phyloP scores from a whole-genome alignment of 2,888 invertebrate genomes.

The Drosophila ustulata region DNA sequence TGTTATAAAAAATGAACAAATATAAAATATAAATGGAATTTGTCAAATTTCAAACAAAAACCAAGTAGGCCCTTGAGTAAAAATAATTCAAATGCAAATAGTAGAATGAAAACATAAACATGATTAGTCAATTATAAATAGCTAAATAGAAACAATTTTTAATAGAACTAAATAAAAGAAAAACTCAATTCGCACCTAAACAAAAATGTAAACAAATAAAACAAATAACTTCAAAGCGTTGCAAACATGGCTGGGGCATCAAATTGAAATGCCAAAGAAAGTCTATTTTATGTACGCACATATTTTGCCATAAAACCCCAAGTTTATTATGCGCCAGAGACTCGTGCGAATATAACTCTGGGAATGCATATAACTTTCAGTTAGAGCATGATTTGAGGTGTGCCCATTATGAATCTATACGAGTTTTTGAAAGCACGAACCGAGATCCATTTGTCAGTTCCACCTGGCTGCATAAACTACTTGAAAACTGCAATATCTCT shows the following conservation, averaged over 20 bases:
- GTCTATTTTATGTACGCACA: background rate
- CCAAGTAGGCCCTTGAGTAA: too few species aligned
- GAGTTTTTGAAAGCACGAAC: background rate
- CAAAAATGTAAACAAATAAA: background rate
- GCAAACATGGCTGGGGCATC: background rate
- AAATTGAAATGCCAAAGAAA: background rate
- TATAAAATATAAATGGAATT: too few species aligned
- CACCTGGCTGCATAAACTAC: conserved; percentile 29
- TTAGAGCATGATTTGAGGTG: conserved; percentile 3
- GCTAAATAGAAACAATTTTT: too few species aligned
- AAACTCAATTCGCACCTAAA: background rate
- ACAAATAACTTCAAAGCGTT: background rate
- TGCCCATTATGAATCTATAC: background rate
- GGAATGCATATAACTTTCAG: background rate
- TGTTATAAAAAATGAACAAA: too few species aligned
- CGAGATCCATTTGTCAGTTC: conserved; percentile 28
- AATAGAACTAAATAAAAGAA: background rate
- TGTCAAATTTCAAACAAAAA: too few species aligned
- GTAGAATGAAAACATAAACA: too few species aligned
- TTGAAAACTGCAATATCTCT: conserved; percentile 61
- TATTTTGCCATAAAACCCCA: background rate
- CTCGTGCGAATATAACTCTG: background rate
- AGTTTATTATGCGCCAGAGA: background rate
- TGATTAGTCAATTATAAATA: too few species aligned
- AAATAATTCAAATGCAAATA: too few species aligned